Conservation (phyloP, 2,113 vertebrate genomes). For the mouse (Mus musculus) region DNA sequence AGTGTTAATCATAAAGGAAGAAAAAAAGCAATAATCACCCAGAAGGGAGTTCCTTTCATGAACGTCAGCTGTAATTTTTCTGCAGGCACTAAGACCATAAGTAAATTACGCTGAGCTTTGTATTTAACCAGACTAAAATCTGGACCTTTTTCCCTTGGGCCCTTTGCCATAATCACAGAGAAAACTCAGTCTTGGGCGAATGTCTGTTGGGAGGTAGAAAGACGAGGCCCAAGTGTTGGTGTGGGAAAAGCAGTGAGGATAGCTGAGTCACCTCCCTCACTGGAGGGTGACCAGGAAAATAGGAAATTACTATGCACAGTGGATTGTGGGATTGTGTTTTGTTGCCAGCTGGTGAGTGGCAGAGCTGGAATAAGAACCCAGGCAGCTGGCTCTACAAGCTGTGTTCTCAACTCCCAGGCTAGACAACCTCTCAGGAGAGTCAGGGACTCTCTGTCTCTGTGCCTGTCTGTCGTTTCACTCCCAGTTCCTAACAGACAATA, state of each 20-base stretch:
- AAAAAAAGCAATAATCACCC: neutral
- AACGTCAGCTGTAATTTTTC: slow-evolving; percentile 1
- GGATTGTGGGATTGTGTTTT: slow-evolving; percentile 41
- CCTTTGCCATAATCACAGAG: slow-evolving; percentile 24
- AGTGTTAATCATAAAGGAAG: neutral
- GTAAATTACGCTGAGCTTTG: slow-evolving; percentile 32
- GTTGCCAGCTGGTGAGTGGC: slow-evolving; percentile 40
- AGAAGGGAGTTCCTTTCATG: slow-evolving; percentile 4
- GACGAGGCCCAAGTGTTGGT: neutral
- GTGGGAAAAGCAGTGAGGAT: slow-evolving; percentile 8
- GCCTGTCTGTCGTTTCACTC: neutral
- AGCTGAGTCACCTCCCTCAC: slow-evolving; percentile 13
- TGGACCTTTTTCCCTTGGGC: neutral
- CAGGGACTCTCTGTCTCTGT: neutral
- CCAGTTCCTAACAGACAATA: neutral
- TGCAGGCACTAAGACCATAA: neutral
- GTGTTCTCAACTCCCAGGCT: slow-evolving; percentile 8
- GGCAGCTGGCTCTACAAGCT: slow-evolving; percentile 14
- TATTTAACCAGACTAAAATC: slow-evolving; percentile 34
- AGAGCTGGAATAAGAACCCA: slow-evolving; percentile 21
- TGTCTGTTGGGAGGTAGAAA: slow-evolving; percentile 20
- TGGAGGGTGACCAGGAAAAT: slow-evolving; percentile 22
- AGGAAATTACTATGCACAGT: slow-evolving; percentile 32
- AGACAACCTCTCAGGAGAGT: neutral
- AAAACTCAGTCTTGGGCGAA: slow-evolving; percentile 40